Conservation (phyloP, 92 coral and sea anemone species). For the Epizoanthus fatuus region DNA sequence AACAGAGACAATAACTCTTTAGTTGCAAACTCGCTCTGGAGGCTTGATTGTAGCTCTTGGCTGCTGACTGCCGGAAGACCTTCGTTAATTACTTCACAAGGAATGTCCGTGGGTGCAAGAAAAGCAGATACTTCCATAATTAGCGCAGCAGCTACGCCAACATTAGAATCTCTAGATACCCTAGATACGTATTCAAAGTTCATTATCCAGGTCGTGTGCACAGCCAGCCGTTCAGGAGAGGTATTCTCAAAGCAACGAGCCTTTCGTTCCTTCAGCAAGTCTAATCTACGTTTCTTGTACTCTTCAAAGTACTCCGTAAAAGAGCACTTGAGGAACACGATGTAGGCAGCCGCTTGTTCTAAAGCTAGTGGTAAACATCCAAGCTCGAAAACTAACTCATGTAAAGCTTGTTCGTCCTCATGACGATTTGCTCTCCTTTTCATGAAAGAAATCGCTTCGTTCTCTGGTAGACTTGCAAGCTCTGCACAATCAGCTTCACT, state of each 20-base stretch:
- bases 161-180: constrained; percentile 49
- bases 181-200: constrained; percentile 72
- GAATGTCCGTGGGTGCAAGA: constrained; percentile 80
- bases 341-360: constrained; percentile 93
- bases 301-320: constrained; percentile 73
- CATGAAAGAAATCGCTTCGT: constrained; percentile 70
- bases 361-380: constrained; percentile 91
- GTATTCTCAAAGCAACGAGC: constrained; percentile 64
- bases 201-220: constrained; percentile 86
- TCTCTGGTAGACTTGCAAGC: constrained; percentile 56
- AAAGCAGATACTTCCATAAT: constrained; percentile 84
- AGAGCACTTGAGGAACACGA: constrained; percentile 38
- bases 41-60: constrained; percentile 33
- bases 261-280: constrained; percentile 67
- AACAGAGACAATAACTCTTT: constrained; percentile 72
- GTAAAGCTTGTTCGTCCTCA: background rate
- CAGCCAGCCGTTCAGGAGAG: constrained; percentile 76
- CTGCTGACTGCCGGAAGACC: constrained; percentile 64
- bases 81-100: constrained; percentile 77
- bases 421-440: constrained; percentile 38
- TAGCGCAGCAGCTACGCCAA: constrained; percentile 64
- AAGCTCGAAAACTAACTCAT: constrained; percentile 67
- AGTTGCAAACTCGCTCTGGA: constrained; percentile 43
- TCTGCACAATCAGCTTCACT: constrained; percentile 66
- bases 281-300: constrained; percentile 67